These are phyloP conservation scores for Erebia aethiops DNA, from an alignment of 2,888 invertebrate genomes.

Conservation along the genomic window DNA sequence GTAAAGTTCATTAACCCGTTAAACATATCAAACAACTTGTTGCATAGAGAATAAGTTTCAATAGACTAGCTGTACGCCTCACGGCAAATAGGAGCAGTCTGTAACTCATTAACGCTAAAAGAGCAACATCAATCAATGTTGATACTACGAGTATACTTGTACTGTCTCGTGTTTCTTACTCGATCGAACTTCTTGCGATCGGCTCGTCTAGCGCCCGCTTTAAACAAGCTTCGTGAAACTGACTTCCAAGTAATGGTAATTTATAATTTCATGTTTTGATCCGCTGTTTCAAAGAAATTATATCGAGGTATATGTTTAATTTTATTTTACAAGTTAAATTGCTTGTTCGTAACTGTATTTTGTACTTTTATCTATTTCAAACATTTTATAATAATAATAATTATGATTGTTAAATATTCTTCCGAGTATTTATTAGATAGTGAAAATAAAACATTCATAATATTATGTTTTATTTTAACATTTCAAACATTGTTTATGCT, in stretches of 20 bases:
- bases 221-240: conserved; percentile 10
- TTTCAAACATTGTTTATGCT: too few relatives aligned
- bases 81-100: conserved; percentile 62
- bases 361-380: too few relatives aligned
- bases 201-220: conserved; percentile 6
- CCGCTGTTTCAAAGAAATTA: background rate
- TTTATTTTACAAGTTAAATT: background rate
- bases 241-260: conserved; percentile 14
- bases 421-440: too few relatives aligned
- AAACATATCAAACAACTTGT: conserved; percentile 44
- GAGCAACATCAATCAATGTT: conserved; percentile 69
- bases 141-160: conserved; percentile 66
- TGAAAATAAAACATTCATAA: too few relatives aligned
- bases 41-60: conserved; percentile 32
- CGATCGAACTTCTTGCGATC: conserved; percentile 30
- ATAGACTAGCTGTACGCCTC: conserved; percentile 49
- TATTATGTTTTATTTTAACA: too few relatives aligned
- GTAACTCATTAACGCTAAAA: conserved; percentile 72
- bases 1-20: too few relatives aligned
- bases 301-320: background rate
- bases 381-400: too few relatives aligned
- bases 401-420: too few relatives aligned
- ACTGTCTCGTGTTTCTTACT: conserved; percentile 39
- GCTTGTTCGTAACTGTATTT: background rate
- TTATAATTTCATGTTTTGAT: conserved; percentile 8